phyloP scores from a whole-genome alignment of 2,797 vertebrate genomes.

The Cetoscarus ocellatus region DNA sequence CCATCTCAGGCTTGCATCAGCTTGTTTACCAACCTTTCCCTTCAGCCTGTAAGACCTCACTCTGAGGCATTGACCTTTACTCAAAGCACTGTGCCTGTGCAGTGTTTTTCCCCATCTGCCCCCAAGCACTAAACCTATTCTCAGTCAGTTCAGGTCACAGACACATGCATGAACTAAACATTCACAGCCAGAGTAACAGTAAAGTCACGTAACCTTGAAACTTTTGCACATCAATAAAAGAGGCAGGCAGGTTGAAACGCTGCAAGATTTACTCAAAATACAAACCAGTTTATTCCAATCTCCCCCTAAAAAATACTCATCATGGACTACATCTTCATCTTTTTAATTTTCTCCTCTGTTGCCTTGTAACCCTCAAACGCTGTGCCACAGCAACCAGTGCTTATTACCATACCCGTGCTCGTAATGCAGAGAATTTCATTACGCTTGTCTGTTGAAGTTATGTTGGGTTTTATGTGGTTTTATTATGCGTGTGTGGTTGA shows the following conservation, averaged over 20 bases:
- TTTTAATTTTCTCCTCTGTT: constrained; percentile 83
- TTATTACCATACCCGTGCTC: constrained; percentile 78
- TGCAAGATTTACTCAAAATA: constrained; percentile 11
- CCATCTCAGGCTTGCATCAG: constrained; percentile 52
- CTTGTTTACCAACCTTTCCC: constrained; percentile 66
- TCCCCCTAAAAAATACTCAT: constrained; percentile 49
- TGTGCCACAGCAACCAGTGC: constrained; percentile 49
- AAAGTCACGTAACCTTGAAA: constrained; percentile 64
- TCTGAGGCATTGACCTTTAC: constrained; percentile 65
- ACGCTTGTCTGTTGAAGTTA: constrained; percentile 80
- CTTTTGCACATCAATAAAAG: constrained; percentile 7
- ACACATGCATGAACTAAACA: background rate
- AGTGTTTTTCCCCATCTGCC: constrained; percentile 33
- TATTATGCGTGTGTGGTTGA: constrained; percentile 82
- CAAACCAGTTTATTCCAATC: constrained; percentile 9
- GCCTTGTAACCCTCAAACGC: constrained; percentile 72
- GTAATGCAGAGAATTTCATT: constrained; percentile 81
- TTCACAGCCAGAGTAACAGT: constrained; percentile 18
- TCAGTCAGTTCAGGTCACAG: constrained; percentile 25
- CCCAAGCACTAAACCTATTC: constrained; percentile 37
- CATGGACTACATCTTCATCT: constrained; percentile 68
- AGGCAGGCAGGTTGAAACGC: constrained; percentile 10
- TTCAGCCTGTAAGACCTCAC: constrained; percentile 45
- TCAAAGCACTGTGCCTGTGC: constrained; percentile 29
- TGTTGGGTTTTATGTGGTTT: constrained; percentile 81